Evolutionary conservation across 2,113 vertebrate species (phyloP).

Genomic region (Nerophis ophidion): DNA sequence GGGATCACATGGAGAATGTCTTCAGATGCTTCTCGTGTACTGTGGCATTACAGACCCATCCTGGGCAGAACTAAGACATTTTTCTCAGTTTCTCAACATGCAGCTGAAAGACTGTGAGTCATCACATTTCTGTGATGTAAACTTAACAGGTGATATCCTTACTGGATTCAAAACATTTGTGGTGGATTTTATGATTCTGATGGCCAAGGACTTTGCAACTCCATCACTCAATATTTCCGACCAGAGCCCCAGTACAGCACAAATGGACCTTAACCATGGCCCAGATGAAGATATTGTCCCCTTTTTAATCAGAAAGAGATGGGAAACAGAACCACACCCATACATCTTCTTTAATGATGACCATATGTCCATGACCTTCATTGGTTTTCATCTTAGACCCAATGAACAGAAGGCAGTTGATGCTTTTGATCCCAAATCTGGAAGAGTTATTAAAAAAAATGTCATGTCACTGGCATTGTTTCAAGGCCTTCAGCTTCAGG

Average conservation of each 20-base stretch:
- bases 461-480: conserved; percentile 77
- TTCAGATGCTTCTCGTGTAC: conserved; percentile 83
- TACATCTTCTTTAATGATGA: conserved; percentile 95
- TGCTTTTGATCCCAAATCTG: conserved; percentile 73
- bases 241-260: conserved; percentile 78
- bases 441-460: conserved; percentile 72
- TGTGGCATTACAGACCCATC: conserved; percentile 85
- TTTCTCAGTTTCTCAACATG: conserved; percentile 83
- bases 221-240: conserved; percentile 86
- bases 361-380: conserved; percentile 87
- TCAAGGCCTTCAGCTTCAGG: conserved; percentile 72
- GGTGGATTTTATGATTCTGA: conserved; percentile 91
- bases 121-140: conserved; percentile 82
- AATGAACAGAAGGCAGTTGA: conserved; percentile 64
- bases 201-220: conserved; percentile 95
- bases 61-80: conserved; percentile 90
- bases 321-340: conserved; percentile 93
- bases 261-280: conserved; percentile 48
- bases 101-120: conserved; percentile 86
- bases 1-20: conserved; percentile 78
- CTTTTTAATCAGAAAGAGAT: conserved; percentile 84
- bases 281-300: conserved; percentile 83
- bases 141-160: conserved; percentile 76
- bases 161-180: conserved; percentile 90
- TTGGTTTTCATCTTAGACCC: conserved; percentile 82